Evolutionary conservation across 1,140 invertebrate genomes (phyloP).

Genomic region (Eumeta japonica): DNA sequence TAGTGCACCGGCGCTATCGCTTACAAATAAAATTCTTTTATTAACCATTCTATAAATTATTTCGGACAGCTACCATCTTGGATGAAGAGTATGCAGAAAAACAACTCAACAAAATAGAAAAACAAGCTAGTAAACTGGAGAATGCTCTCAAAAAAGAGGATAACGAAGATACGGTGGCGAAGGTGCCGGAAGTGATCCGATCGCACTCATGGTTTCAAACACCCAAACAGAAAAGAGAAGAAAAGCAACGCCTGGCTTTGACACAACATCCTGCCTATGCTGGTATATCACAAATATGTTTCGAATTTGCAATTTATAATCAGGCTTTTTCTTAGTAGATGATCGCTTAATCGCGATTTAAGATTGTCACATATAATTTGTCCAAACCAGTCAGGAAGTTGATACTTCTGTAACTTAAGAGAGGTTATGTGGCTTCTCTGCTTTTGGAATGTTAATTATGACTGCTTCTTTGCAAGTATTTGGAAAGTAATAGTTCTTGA

Average conservation of each 20-base stretch:
- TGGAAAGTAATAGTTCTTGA: too few species aligned
- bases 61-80: conserved; percentile 68
- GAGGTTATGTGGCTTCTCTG: too few species aligned
- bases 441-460: too few species aligned
- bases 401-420: too few species aligned
- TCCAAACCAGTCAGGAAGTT: too few species aligned
- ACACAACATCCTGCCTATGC: conserved; percentile 33
- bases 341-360: too few species aligned
- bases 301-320: background rate
- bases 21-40: too few species aligned
- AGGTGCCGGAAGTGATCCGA: conserved; percentile 37
- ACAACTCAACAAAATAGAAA: conserved; percentile 80
- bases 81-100: conserved; percentile 84
- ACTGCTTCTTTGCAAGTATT: too few species aligned
- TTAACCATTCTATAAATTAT: too few species aligned
- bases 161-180: conserved; percentile 26
- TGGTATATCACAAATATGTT: conserved; percentile 9
- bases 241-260: conserved; percentile 66
- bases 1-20: too few species aligned
- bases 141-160: conserved; percentile 65
- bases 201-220: conserved; percentile 87
- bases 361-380: too few species aligned
- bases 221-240: conserved; percentile 73
- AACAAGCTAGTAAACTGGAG: conserved; percentile 77
- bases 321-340: background rate